Evolutionary conservation across 2,888 invertebrate species (phyloP).

Genomic region (Drosophila paucipuncta): DNA sequence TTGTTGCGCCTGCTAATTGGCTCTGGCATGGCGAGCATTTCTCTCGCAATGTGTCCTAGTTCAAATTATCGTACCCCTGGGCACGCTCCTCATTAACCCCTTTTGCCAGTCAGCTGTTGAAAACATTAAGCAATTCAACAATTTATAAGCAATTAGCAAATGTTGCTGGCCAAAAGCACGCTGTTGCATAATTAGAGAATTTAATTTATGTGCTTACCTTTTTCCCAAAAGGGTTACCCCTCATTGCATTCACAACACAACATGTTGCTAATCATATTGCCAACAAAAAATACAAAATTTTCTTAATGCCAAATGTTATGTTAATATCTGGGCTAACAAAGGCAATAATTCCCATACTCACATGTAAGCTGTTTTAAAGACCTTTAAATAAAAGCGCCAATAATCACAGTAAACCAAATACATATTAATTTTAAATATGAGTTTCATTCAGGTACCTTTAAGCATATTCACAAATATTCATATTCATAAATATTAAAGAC

Average conservation of each 20-base stretch:
- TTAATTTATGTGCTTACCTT: conserved; percentile 37
- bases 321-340: background rate
- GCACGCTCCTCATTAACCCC: conserved; percentile 64
- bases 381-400: background rate
- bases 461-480: background rate
- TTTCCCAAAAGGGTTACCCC: conserved; percentile 15
- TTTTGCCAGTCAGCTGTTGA: conserved; percentile 65
- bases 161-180: conserved; percentile 36
- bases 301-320: background rate
- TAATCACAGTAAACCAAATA: background rate
- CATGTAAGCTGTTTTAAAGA: background rate
- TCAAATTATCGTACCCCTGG: conserved; percentile 42
- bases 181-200: conserved; percentile 61
- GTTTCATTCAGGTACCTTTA: background rate
- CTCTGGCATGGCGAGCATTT: conserved; percentile 7
- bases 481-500: background rate
- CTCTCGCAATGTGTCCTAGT: conserved; percentile 8
- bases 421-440: background rate
- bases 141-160: conserved; percentile 72
- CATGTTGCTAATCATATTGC: conserved; percentile 32
- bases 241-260: background rate
- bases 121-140: conserved; percentile 69
- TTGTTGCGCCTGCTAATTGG: conserved; percentile 72
- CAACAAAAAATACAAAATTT: background rate
- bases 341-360: background rate